Base-by-base conservation (phyloP, 1,140 invertebrate genomes). In the Scaptodrosophila lebanonensis region DNA sequence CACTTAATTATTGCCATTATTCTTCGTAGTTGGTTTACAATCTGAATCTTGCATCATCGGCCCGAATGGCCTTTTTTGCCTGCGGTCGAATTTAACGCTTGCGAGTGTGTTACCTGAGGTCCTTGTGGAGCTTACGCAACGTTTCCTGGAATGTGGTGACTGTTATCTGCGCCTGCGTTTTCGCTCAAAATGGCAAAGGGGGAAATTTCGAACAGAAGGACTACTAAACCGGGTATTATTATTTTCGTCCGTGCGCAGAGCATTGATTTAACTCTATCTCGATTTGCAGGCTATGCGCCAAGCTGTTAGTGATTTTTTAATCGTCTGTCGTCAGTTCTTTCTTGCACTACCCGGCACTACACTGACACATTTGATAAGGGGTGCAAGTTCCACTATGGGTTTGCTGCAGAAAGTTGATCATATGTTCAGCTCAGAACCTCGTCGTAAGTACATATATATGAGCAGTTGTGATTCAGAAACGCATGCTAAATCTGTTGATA, bases 1-100 rank as follows among this genome's bases (percentile, higher is more conserved):
- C 2, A 38, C 11, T 1, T 32, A 6, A 27, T n/a, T 7, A 11
- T 20, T 8, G 17, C n/a, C n/a, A 20, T 7, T 15, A 6, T 8
- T 52, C 2, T 3, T 13, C 7, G 47, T 88, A 48, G 77, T 88
- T 17, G 89, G 89, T 5, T 72, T 90, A 47, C 88, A 90, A 50
- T 89, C 89, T 0, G 79, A 87, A 12, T 87, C 84, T 12, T 89
- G 90, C 60, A 2, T 32, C 0, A 40, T 36, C 17, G 38, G 58
- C 7, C 17, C 56, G 1, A 17, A 45, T 12, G 50, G 58, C 3
- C 5, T 38, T 1, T 70, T 70, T 13, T 0, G 11, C 2, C 20
- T 86, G 1, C 4, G 39, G n/a, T 32, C 54, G 0, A 57, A 76
- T 30, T 43, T 63, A n/a, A 75, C 77, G 0, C 16, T 84, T 1